Percentiles rank a stretch among this genome's conserved stretches.
Evolutionary conservation across 2,113 vertebrate species (phyloP).

Genomic region (Aegithalos caudatus): DNA sequence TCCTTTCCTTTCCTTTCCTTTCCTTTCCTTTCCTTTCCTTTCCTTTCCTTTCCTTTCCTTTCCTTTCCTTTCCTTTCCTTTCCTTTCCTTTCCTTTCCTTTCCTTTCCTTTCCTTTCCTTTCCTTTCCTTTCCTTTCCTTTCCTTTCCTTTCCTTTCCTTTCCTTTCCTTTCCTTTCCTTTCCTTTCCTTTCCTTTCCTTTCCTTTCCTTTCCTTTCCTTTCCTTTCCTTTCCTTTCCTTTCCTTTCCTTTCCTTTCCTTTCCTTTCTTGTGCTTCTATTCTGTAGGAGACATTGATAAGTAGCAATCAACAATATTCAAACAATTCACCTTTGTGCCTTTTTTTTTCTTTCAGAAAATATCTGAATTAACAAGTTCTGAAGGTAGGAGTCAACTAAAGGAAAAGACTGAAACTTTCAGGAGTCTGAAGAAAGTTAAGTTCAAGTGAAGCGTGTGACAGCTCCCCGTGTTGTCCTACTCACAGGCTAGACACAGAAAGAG

Average conservation of each 20-base stretch:
- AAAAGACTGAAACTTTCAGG: background rate
- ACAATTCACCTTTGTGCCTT: background rate
- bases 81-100: background rate
- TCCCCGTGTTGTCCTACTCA: background rate
- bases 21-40: background rate
- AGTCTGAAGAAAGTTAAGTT: background rate
- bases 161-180: background rate
- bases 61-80: background rate
- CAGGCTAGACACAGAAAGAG: background rate
- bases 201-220: background rate
- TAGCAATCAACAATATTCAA: background rate
- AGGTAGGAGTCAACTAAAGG: background rate
- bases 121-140: background rate
- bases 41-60: background rate
- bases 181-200: background rate
- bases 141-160: background rate
- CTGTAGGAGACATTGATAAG: background rate
- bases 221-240: background rate
- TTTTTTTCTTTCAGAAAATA: background rate
- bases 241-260: background rate
- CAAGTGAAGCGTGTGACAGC: background rate
- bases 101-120: background rate
- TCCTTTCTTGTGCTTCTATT: background rate
- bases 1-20: background rate
- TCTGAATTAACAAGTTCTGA: background rate